A percentile compares a stretch with the other conserved stretches of the same genome.
Evolutionary conservation across 2,113 vertebrate genomes (phyloP).

Genomic region (Gracilinanus agilis): DNA sequence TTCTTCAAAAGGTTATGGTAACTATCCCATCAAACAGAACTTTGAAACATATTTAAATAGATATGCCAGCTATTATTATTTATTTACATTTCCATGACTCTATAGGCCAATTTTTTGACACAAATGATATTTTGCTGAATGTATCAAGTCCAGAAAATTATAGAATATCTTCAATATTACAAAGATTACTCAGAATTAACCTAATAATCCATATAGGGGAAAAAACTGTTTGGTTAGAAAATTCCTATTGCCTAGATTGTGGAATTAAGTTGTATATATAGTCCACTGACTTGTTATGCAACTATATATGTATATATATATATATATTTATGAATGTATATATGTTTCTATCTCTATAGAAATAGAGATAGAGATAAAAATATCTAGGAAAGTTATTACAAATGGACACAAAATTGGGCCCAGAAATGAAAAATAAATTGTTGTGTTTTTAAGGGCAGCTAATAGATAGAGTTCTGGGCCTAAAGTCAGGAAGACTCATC

Average conservation of each 20-base stretch:
- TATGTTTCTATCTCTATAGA: neutral
- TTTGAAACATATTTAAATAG: neutral
- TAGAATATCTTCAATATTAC: neutral
- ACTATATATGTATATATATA: neutral
- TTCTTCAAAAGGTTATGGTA: too few species aligned
- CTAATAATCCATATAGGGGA: neutral
- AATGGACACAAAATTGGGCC: too few species aligned
- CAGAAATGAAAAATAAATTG: too few species aligned
- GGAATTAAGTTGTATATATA: neutral
- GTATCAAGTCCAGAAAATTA: neutral
- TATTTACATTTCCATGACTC: neutral
- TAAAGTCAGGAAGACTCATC: too few species aligned
- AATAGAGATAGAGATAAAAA: neutral
- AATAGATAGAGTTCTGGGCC: too few species aligned
- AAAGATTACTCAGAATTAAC: neutral
- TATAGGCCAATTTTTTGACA: neutral
- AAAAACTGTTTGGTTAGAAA: neutral
- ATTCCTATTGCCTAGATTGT: neutral
- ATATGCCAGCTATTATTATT: neutral
- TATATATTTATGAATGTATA: neutral
- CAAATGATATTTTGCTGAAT: neutral
- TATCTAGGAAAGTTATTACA: neutral
- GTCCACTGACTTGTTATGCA: neutral
- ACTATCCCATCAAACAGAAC: neutral
- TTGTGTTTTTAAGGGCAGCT: too few species aligned